Percentiles rank a stretch among this genome's conserved stretches.
These are phyloP conservation scores for Teleogryllus oceanicus DNA, from an alignment of 2,888 invertebrate genomes.

Conservation along the genomic window DNA sequence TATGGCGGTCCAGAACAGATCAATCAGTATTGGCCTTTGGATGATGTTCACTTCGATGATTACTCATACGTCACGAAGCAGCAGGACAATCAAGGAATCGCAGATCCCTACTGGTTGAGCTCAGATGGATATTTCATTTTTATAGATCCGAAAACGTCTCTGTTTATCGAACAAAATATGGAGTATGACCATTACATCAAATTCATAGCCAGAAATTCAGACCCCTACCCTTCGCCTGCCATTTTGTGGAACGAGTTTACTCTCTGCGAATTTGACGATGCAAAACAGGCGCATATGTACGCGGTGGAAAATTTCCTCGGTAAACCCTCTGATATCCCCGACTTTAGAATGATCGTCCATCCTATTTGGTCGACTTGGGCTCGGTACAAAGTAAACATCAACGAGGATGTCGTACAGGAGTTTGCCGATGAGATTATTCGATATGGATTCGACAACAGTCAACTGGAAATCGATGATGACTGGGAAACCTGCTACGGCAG, in stretches of 20 bases:
- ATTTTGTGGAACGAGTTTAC: constrained; percentile 27
- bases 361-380: constrained; percentile 92
- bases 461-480: constrained; percentile 81
- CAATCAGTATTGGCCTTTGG: constrained; percentile 62
- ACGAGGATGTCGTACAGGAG: constrained; percentile 57
- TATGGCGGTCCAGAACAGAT: constrained; percentile 64
- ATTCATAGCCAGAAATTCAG: constrained; percentile 47
- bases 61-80: constrained; percentile 60
- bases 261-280: constrained; percentile 30
- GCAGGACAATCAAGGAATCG: constrained; percentile 54
- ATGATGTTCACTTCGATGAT: constrained; percentile 54
- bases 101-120: constrained; percentile 70
- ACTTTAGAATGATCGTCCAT: constrained; percentile 66
- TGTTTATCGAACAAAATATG: constrained; percentile 67
- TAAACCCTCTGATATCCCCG: constrained; percentile 62
- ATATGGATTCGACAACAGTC: constrained; percentile 65
- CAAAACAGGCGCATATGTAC: constrained; percentile 31
- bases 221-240: constrained; percentile 39
- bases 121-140: constrained; percentile 65
- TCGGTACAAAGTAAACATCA: constrained; percentile 64
- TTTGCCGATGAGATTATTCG: constrained; percentile 66
- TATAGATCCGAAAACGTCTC: constrained; percentile 60
- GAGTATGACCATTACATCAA: constrained; percentile 42
- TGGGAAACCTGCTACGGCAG: constrained; percentile 88
- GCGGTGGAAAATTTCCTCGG: constrained; percentile 53